phyloP scores from a whole-genome alignment of 2,888 invertebrate species.

The Coelinius sp. region DNA sequence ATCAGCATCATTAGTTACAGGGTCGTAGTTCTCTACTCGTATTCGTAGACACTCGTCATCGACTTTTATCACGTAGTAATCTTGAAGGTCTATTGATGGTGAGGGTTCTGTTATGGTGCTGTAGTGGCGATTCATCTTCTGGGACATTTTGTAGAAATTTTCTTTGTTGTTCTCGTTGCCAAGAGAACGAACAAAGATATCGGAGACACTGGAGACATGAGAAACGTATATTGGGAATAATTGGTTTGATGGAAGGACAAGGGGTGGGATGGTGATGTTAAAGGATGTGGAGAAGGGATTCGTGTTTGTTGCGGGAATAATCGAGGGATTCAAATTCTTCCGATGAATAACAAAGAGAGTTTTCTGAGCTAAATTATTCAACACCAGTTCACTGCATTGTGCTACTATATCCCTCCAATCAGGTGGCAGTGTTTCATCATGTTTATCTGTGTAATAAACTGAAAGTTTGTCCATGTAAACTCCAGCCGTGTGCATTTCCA shows the following conservation, averaged over 20 bases:
- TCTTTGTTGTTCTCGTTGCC: slow-evolving; percentile 76
- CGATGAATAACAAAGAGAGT: slow-evolving; percentile 71
- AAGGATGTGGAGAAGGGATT: slow-evolving; percentile 41
- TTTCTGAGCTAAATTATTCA: slow-evolving; percentile 72
- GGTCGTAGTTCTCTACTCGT: slow-evolving; percentile 62
- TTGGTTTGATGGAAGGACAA: slow-evolving; percentile 65
- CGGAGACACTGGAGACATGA: slow-evolving; percentile 75
- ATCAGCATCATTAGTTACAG: slow-evolving; percentile 51
- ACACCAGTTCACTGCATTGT: slow-evolving; percentile 73
- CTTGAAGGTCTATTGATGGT: slow-evolving; percentile 58
- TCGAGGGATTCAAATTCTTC: too few species aligned
- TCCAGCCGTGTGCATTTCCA: slow-evolving; percentile 70
- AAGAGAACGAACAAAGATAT: slow-evolving; percentile 79
- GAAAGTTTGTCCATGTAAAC: slow-evolving; percentile 72
- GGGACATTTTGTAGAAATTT: slow-evolving; percentile 64
- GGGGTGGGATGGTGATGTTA: slow-evolving; percentile 23
- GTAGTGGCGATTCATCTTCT: slow-evolving; percentile 69
- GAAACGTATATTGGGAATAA: slow-evolving; percentile 77
- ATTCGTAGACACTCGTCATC: slow-evolving; percentile 71
- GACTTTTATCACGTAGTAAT: slow-evolving; percentile 71
- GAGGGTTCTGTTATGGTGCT: slow-evolving; percentile 43
- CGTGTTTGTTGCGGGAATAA: neutral
- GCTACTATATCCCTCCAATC: slow-evolving; percentile 79
- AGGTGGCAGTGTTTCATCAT: slow-evolving; percentile 78
- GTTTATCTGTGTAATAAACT: slow-evolving; percentile 74